phyloP scores from a whole-genome alignment of 2,113 vertebrate genomes.

The Solea solea region DNA sequence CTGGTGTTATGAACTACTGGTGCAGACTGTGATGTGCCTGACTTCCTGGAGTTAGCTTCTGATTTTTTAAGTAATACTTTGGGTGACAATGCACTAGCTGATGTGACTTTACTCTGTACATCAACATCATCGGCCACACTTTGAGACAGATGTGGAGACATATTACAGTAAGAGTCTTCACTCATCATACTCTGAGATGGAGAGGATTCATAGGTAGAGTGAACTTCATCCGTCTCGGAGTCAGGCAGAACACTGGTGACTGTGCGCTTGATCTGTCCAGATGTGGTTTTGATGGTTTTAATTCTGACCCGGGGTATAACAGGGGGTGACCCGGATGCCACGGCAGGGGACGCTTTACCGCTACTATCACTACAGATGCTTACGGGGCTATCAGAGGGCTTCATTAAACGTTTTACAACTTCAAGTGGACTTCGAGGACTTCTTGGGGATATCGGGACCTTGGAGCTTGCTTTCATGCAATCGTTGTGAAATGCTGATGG shows the following conservation, averaged over 20 bases:
- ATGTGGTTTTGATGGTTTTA: slow-evolving; percentile 96
- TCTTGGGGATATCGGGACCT: slow-evolving; percentile 91
- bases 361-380: slow-evolving; percentile 94
- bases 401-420: slow-evolving; percentile 84
- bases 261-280: slow-evolving; percentile 94
- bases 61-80: slow-evolving; percentile 65
- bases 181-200: slow-evolving; percentile 81
- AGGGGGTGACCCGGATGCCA: slow-evolving; percentile 88
- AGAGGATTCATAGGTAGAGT: slow-evolving; percentile 86
- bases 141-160: slow-evolving; percentile 58
- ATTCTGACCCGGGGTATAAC: slow-evolving; percentile 96
- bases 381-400: slow-evolving; percentile 90
- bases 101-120: slow-evolving; percentile 50
- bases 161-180: slow-evolving; percentile 81
- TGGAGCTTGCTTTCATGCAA: slow-evolving; percentile 84
- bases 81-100: slow-evolving; percentile 49
- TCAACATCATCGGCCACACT: slow-evolving; percentile 63
- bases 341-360: slow-evolving; percentile 89
- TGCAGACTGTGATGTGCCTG: slow-evolving; percentile 28
- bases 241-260: slow-evolving; percentile 92
- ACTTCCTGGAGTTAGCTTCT: slow-evolving; percentile 51
- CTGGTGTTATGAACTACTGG: slow-evolving; percentile 65
- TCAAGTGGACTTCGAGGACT: slow-evolving; percentile 93
- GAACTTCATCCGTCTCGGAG: slow-evolving; percentile 87
- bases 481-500: slow-evolving; percentile 80